Base-by-base conservation (phyloP, 2,888 invertebrate genomes). In the Parthenolecanium corni region DNA sequence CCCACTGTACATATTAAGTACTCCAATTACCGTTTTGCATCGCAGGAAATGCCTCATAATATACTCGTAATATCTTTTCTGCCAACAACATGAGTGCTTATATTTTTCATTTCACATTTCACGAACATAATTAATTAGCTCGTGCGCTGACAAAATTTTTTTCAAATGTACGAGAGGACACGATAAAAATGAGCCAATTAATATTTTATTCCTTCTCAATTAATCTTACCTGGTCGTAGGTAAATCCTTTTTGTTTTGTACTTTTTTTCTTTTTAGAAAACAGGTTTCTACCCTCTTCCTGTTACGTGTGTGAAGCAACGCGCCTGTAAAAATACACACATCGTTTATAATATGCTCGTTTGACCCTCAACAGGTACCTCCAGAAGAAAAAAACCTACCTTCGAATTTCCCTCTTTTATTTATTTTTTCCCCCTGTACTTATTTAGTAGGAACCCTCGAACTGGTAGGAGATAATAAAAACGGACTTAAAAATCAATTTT, bases 341-440 rank as follows among this genome's bases (percentile, higher is more conserved):
- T 57, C 57, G 44, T 57, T 44, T 57, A 57, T 57, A 57, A 44
- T 57, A 57, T 49, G 16, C 16, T 18, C 49, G 49, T 49, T 49
- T 57, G 57, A 57, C 57, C 57, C 57, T 54, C 25, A 52, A 57
- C 57, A 57, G 57, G 46, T 57, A 57, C 44, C n/a, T 14, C 4
- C n/a, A 14, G 14, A 42, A 31, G 9, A 31, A 31, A 31, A 31
- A 52, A 52, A 52, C 16, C 52, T 52, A 36, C 52, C 14, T 14
- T 44, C 4, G 20, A 52, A 36, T 42, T 21, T 54, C 42, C 52
- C 52, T 31, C 31, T 9, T 31, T n/a, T n/a, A n/a, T n/a, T n/a
- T n/a, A n/a, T n/a, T 31, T 31, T 31, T 31, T 31, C 31, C 31
- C 31, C 9, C n/a, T n/a, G n/a, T n/a, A n/a, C n/a, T 54, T 57